Base-by-base conservation (phyloP, 2,888 invertebrate species). In the Tetheella fluctuosa region DNA sequence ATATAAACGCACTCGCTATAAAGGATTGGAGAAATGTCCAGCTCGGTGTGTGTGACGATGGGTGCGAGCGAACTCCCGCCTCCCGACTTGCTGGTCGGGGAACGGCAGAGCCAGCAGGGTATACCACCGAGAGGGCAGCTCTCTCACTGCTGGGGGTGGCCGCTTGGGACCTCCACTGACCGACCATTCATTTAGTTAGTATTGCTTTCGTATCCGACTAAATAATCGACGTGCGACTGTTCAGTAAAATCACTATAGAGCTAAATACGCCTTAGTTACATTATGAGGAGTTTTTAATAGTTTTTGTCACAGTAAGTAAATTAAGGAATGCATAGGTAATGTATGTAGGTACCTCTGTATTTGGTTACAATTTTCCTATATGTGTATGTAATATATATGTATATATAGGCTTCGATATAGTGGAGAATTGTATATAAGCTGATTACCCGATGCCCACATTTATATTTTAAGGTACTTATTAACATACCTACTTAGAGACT, bases 51-150 rank as follows among this genome's bases (percentile, higher is more conserved):
- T 90, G 82, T 94, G 94, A 65, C 96, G 95, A 86, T 95, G 95
- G 80, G 95, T 95, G 79, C 97, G 95, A 73, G 95, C 95, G 80
- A 97, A 95, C 92, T 98, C 97, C 69, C 98, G 95, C 82, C 97
- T 94, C 76, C 97, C 98, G 81, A 98, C 96, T 89, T 97, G 97
- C 94, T 98, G 97, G 94, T 98, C 98, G 81, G 97, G 97, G 94
- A 98, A 98, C 74, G 98, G 98, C 83, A 98, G 94, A 74, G 98
- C 98, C 89, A 98, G 95, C 80, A 98, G 95, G 68, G 97, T 97
- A 94, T 97, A 97, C 97, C 97, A 97, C 77, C 97, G 95, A 72
- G 97, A 96, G 62, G 97, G 96, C 94, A 96, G 95, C 83, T 95
- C 95, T 60, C 85, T 82, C 61, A 87, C 89, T 65, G 91, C 87